Conservation (phyloP, 2,113 vertebrate species). For the Athene noctua region DNA sequence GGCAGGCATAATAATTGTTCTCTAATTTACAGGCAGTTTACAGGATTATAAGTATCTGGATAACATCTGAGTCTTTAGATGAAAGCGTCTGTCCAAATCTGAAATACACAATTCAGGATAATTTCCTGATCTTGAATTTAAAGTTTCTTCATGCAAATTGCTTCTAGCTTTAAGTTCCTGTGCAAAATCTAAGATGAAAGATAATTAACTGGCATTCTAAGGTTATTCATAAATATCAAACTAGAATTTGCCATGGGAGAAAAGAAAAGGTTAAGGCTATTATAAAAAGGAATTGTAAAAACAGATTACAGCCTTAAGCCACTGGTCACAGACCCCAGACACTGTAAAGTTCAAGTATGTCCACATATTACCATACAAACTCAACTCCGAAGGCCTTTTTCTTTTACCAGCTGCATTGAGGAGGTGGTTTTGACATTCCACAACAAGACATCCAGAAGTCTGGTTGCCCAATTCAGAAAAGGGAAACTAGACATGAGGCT, state of each 20-base stretch:
- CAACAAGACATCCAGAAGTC: neutral
- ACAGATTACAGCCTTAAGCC: neutral
- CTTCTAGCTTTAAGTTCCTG: neutral
- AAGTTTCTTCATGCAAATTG: neutral
- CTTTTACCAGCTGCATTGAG: neutral
- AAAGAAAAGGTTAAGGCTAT: neutral
- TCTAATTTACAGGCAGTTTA: neutral
- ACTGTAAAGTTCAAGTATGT: neutral
- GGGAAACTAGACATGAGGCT: neutral
- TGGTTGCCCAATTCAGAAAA: neutral
- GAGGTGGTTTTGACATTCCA: neutral
- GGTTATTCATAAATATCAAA: slow-evolving; percentile 22
- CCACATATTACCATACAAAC: neutral
- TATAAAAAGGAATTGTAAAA: neutral
- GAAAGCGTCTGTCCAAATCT: neutral
- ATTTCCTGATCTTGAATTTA: neutral
- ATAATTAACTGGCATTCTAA: slow-evolving; percentile 23
- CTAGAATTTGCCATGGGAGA: neutral
- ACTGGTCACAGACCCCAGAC: neutral
- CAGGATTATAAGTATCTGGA: neutral
- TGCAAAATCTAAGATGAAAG: neutral
- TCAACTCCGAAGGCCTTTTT: neutral
- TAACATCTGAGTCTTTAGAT: neutral
- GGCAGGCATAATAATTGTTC: neutral
- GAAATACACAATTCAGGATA: neutral